phyloP scores from a whole-genome alignment of 2,113 vertebrate species.

The Pteropus alecto region DNA sequence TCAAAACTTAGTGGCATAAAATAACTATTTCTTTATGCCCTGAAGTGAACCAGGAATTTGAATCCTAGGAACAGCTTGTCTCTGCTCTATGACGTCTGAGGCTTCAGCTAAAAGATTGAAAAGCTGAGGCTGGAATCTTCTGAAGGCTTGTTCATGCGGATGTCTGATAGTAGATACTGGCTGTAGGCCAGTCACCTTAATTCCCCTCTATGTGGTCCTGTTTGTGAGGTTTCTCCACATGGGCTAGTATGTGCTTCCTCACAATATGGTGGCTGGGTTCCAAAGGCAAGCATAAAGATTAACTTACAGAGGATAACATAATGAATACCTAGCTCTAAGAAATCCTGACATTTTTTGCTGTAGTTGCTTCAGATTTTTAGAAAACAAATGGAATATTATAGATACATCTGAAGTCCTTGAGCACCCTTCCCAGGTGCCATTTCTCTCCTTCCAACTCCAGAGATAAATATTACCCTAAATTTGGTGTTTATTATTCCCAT shows the following conservation, averaged over 20 bases:
- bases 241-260: neutral
- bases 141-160: neutral
- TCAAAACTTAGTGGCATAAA: neutral
- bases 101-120: neutral
- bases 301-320: neutral
- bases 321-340: neutral
- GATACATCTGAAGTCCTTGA: neutral
- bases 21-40: slow-evolving; percentile 1
- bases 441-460: neutral
- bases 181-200: neutral
- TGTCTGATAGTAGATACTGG: neutral
- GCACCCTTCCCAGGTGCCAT: neutral
- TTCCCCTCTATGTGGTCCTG: neutral
- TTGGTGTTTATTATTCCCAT: neutral
- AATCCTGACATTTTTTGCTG: neutral
- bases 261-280: neutral
- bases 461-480: neutral
- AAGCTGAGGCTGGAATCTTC: neutral
- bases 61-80: neutral
- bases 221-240: neutral
- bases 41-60: neutral
- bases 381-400: neutral
- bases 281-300: neutral
- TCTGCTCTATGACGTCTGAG: neutral
- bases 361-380: neutral